These are phyloP conservation scores for Aphelenchoides fujianensis DNA, from an alignment of 1,140 invertebrate genomes.

Conservation along the genomic window DNA sequence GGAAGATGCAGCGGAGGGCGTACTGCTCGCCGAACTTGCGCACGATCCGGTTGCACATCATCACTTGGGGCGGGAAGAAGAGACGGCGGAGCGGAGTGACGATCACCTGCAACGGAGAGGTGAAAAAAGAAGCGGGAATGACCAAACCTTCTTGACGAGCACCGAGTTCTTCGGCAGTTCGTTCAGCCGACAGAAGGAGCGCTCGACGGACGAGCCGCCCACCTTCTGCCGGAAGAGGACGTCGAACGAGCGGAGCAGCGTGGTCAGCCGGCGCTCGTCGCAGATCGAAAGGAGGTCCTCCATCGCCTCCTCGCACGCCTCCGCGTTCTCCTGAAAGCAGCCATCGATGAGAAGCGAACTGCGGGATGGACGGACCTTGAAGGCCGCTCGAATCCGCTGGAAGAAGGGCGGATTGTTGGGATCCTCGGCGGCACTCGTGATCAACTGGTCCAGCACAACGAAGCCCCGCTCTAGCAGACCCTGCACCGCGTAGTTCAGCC, in stretches of 20 bases:
- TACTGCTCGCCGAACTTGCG: slow-evolving; percentile 27
- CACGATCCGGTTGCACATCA: slow-evolving; percentile 42
- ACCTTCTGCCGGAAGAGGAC: not conserved
- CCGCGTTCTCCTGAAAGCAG: slow-evolving; percentile 13
- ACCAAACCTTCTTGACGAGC: not conserved
- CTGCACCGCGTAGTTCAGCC: slow-evolving; percentile 9
- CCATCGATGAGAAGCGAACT: not conserved
- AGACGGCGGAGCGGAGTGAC: slow-evolving; percentile 42
- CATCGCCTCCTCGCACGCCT: slow-evolving; percentile 10
- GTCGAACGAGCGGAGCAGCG: slow-evolving; percentile 4
- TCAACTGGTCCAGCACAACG: slow-evolving; percentile 9
- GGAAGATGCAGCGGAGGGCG: slow-evolving; percentile 31
- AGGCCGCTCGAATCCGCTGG: not conserved
- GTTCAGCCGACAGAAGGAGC: not conserved
- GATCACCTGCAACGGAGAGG: slow-evolving; percentile 23
- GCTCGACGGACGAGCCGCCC: not conserved
- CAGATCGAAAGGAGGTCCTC: slow-evolving; percentile 1
- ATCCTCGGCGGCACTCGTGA: too few species aligned
- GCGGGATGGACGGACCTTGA: slow-evolving; percentile 11
- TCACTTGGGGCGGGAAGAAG: slow-evolving; percentile 40
- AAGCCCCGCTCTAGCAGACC: slow-evolving; percentile 8
- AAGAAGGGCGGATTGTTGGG: too few species aligned
- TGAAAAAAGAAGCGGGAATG: not conserved
- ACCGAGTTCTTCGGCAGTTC: slow-evolving; percentile 11
- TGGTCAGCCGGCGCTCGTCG: slow-evolving; percentile 6